Evolutionary conservation across 2,888 invertebrate species (phyloP), one percentile per base, ranked within the genome.

Genomic region (Aradus depressus): DNA sequence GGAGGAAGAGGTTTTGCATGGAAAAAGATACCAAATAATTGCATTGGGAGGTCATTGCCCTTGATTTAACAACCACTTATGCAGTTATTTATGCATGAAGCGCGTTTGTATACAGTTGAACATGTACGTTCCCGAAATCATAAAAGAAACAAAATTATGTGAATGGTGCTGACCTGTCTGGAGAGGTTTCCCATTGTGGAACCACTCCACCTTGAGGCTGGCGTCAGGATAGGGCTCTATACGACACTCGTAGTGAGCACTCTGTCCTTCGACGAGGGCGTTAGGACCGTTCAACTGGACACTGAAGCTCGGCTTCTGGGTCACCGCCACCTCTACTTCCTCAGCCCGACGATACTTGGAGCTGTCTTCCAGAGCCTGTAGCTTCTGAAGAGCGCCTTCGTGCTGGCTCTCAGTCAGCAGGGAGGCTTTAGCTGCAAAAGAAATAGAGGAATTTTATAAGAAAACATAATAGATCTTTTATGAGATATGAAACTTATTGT

Each of bases 211-310:
- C 64, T 88, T 85, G 66, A 92, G 78, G 58, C 81, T 81, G 4
- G 87, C 76, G 70, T 92, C 91, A 2, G 90, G 89, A 64, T 90
- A 90, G 12, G 92, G 92, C 66, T 91, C 91, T 64, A 92, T 86
- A 47, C 91, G 80, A 64, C 90, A 90, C 71, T 92, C 92, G 64
- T 90, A 89, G 67, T 92, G 90, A 51, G 89, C 88, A 64, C 88
- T 88, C 70, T 90, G 88, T 0, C 84, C 87, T 70, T 92, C 92
- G 41, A 83, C 75, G 48, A 95, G 72, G 59, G 78, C 81, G n/a
- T 79, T 77, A 16, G 90, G 89, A 16, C 91, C 91, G 64, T 86
- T 86, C 38, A 92, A 70, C 65, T 87, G 84, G 5, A 87, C 86
- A 10, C 85, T 80, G 64, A 93, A 92, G 54, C 79, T 75, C 6